Percentiles rank a stretch among this genome's conserved stretches.
phyloP scores from a whole-genome alignment of 2,797 vertebrate genomes.

The Sebastiscus albofasciatus region DNA sequence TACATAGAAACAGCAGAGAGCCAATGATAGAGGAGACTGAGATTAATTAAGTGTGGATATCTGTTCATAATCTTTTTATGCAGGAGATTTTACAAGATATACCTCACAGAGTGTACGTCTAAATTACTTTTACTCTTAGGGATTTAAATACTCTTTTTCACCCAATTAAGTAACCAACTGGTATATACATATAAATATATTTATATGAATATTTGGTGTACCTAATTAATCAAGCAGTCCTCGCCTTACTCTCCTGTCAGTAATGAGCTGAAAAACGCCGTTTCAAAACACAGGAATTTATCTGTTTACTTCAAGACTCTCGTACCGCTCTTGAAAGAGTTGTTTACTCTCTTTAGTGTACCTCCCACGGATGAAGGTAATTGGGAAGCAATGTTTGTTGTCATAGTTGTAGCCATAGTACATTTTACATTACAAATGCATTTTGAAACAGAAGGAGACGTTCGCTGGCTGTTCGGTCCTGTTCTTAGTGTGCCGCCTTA shows the following conservation, averaged over 20 bases:
- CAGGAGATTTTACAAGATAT: background rate
- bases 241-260: background rate
- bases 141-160: background rate
- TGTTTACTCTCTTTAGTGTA: conserved; percentile 45
- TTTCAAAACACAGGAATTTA: conserved; percentile 28
- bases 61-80: conserved; percentile 33
- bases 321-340: conserved; percentile 23
- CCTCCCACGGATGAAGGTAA: conserved; percentile 55
- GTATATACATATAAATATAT: conserved; percentile 25
- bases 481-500: conserved; percentile 48
- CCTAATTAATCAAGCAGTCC: conserved; percentile 14
- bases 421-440: conserved; percentile 56
- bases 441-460: conserved; percentile 51
- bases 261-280: conserved; percentile 20
- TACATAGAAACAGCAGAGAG: conserved; percentile 35
- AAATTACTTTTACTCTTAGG: background rate
- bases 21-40: conserved; percentile 19
- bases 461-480: conserved; percentile 31
- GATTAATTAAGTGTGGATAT: conserved; percentile 59
- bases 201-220: conserved; percentile 19
- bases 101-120: background rate
- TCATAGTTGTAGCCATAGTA: conserved; percentile 48
- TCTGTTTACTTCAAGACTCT: conserved; percentile 22
- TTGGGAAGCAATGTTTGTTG: conserved; percentile 58
- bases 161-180: background rate